Evolutionary conservation across 2,797 vertebrate genomes (phyloP).

Genomic region (Phoeniculus purpureus): DNA sequence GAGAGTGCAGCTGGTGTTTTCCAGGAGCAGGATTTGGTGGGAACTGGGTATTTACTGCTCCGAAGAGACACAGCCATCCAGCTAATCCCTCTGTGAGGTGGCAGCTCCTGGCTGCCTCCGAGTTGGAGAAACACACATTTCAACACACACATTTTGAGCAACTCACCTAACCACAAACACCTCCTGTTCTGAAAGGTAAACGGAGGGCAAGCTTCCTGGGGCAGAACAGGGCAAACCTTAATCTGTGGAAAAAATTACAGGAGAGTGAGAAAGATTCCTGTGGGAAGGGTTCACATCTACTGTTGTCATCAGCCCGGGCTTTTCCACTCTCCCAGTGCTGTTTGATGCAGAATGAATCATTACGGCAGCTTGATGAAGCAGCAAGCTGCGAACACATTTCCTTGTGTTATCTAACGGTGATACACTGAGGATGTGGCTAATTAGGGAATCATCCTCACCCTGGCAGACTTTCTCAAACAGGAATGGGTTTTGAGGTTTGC

Average conservation of each 20-base stretch:
- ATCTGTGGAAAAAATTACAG: background rate
- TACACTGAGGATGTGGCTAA: slow-evolving; percentile 45
- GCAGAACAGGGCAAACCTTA: background rate
- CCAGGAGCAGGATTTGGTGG: background rate
- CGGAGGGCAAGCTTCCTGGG: background rate
- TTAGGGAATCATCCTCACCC: slow-evolving; percentile 17
- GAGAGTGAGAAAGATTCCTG: background rate
- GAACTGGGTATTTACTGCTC: background rate
- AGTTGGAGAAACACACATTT: background rate
- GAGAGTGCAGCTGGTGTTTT: background rate
- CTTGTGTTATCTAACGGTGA: slow-evolving; percentile 41
- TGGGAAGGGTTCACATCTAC: background rate
- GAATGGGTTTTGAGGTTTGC: background rate
- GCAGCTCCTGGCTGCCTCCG: background rate
- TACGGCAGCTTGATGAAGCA: slow-evolving; percentile 29
- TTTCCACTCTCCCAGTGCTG: background rate
- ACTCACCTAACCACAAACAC: background rate
- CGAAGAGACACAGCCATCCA: rapidly evolving
- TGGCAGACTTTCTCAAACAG: background rate
- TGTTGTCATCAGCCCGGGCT: background rate
- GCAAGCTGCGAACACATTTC: slow-evolving; percentile 12
- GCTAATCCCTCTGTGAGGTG: background rate
- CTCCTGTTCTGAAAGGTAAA: background rate
- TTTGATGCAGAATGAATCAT: background rate
- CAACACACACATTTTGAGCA: rapidly evolving